Evolutionary conservation across 2,797 vertebrate genomes (phyloP).

Genomic region (Gymnoscopelus microlampas): DNA sequence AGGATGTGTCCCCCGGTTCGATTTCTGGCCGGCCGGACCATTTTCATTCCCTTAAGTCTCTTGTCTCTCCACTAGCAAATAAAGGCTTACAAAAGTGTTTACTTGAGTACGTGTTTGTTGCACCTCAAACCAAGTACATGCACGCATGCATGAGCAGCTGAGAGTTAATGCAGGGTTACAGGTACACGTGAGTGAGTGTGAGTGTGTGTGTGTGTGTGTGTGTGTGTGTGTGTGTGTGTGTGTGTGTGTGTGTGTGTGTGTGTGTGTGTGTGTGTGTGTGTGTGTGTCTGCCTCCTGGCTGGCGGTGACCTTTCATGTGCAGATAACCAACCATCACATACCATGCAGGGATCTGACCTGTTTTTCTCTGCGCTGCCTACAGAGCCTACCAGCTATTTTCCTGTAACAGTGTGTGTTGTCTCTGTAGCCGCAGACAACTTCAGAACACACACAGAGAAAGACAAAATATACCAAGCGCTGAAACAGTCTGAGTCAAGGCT

Average conservation of each 20-base stretch:
- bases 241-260: neutral
- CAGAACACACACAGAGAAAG: too few relatives aligned
- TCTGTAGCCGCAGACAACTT: neutral
- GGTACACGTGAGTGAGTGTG: constrained; percentile 32
- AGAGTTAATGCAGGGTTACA: constrained; percentile 38
- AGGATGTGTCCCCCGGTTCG: too few relatives aligned
- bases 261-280: too few relatives aligned
- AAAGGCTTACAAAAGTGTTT: too few relatives aligned
- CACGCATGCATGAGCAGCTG: constrained; percentile 22
- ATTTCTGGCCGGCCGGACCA: too few relatives aligned
- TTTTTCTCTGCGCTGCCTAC: constrained; percentile 37
- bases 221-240: constrained; percentile 3
- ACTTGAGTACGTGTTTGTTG: too few relatives aligned
- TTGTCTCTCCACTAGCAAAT: too few relatives aligned
- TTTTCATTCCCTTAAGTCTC: too few relatives aligned
- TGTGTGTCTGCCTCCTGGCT: constrained; percentile 42
- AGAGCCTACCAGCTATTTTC: constrained; percentile 26
- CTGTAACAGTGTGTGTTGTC: constrained; percentile 21
- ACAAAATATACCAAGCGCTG: too few relatives aligned
- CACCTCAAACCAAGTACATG: too few relatives aligned
- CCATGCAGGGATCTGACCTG: constrained; percentile 59
- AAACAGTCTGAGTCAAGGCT: too few relatives aligned
- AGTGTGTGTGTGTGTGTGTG: constrained; percentile 26
- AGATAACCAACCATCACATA: constrained; percentile 31
- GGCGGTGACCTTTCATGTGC: constrained; percentile 54